Conservation (phyloP, 64 coral and sea anemone genomes). For the Platygyra sinensis region DNA sequence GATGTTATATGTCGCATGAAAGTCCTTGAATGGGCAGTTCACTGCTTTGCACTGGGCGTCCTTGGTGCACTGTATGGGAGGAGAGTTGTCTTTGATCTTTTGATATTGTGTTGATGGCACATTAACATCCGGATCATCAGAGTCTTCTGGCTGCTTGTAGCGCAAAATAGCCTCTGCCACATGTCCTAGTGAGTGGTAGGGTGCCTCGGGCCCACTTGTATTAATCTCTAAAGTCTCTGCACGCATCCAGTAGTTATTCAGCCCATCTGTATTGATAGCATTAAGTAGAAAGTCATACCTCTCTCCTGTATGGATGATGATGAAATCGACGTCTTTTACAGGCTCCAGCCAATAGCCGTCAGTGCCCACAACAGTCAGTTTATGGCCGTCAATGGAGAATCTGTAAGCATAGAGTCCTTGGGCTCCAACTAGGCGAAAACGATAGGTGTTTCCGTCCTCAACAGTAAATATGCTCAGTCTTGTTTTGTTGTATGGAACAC, state of each 20-base stretch:
- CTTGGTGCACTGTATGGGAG: neutral
- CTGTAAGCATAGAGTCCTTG: constrained; percentile 65
- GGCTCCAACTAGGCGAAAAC: constrained; percentile 61
- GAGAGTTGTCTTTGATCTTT: neutral
- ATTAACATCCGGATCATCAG: constrained; percentile 11
- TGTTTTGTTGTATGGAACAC: constrained; percentile 44
- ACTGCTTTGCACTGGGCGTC: constrained; percentile 29
- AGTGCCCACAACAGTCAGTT: constrained; percentile 58
- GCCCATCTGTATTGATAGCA: constrained; percentile 1
- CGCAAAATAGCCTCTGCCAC: constrained; percentile 60
- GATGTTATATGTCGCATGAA: neutral
- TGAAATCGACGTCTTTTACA: constrained; percentile 42
- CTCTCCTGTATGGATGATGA: constrained; percentile 67
- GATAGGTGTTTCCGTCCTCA: constrained; percentile 40
- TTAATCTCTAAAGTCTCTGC: constrained; percentile 46
- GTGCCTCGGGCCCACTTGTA: neutral
- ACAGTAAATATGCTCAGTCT: constrained; percentile 71
- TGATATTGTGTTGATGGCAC: neutral
- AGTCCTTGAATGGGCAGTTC: constrained; percentile 67
- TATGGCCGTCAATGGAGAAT: constrained; percentile 65
- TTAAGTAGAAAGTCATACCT: constrained; percentile 69
- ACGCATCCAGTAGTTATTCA: constrained; percentile 50
- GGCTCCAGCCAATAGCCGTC: constrained; percentile 65
- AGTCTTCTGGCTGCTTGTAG: neutral
- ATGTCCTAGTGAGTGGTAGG: constrained; percentile 25